These are phyloP conservation scores for Cephalopachus bancanus DNA, from an alignment of 2,797 vertebrate species.

Conservation along the genomic window DNA sequence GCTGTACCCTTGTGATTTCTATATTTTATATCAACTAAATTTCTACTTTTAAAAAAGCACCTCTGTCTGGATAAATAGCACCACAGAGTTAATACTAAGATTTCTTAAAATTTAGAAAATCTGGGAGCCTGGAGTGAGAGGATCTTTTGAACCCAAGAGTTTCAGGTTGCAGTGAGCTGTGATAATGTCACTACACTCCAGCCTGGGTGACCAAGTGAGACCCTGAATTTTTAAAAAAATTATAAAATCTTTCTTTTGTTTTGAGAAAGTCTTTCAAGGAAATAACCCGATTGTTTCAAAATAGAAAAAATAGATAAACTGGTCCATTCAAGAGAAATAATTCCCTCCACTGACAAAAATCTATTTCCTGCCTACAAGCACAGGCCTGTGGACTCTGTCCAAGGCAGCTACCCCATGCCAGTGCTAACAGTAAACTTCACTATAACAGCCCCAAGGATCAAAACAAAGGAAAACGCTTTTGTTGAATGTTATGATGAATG, in stretches of 20 bases:
- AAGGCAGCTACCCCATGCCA: background rate
- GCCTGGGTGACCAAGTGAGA: too few relatives aligned
- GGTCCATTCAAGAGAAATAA: conserved; percentile 61
- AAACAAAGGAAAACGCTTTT: conserved; percentile 49
- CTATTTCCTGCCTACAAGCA: conserved; percentile 32
- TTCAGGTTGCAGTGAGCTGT: too few relatives aligned
- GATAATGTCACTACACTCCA: too few relatives aligned
- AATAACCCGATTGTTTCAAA: conserved; percentile 59
- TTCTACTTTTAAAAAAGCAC: background rate
- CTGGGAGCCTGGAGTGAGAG: too few relatives aligned
- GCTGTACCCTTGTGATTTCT: background rate
- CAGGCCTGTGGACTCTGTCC: conserved; percentile 31
- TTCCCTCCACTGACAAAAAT: conserved; percentile 68
- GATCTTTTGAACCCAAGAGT: too few relatives aligned
- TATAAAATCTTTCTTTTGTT: conserved; percentile 58
- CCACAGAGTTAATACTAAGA: background rate
- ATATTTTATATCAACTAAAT: background rate
- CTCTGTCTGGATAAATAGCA: background rate
- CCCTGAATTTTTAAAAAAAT: background rate
- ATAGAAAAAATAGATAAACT: conserved; percentile 47
- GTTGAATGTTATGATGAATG: conserved; percentile 41
- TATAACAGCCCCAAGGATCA: background rate
- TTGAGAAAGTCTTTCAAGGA: conserved; percentile 54
- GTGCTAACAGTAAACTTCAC: conserved; percentile 12
- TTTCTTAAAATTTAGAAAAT: too few relatives aligned